Percentiles rank a stretch among this genome's conserved stretches.
Conservation (phyloP, 2,113 vertebrate species). For the Campylomormyrus numenius region DNA sequence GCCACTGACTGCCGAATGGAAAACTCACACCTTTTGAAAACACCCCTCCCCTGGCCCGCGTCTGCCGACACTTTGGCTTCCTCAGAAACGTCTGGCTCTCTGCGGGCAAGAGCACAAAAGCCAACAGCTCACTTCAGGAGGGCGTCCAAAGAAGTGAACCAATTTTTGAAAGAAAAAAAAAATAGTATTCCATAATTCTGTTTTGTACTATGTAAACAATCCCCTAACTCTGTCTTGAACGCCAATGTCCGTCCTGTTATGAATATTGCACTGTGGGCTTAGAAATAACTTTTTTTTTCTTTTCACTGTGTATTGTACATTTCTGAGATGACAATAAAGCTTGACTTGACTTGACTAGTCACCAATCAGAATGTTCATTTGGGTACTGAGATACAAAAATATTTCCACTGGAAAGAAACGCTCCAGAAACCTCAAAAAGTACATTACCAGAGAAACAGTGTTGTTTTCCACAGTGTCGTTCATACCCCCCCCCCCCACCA, state of each 20-base stretch:
- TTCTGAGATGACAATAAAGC: not conserved
- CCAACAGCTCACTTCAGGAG: not conserved
- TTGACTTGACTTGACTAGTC: not conserved
- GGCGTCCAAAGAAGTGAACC: not conserved
- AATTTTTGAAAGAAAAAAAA: not conserved
- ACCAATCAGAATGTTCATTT: not conserved
- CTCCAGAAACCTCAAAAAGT: not conserved
- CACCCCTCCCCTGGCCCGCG: not conserved
- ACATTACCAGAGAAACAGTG: not conserved
- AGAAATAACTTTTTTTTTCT: not conserved
- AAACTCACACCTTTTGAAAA: slow-evolving; percentile 6
- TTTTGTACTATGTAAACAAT: not conserved
- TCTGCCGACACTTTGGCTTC: not conserved
- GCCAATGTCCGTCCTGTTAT: not conserved
- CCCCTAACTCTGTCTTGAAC: not conserved
- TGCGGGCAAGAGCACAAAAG: not conserved
- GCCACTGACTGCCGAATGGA: not conserved
- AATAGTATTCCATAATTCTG: not conserved
- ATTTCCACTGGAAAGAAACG: not conserved
- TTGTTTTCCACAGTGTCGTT: not conserved
- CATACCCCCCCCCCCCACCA: not conserved
- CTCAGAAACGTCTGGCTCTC: not conserved
- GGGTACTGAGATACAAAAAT: not conserved
- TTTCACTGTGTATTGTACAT: not conserved
- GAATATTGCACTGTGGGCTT: not conserved